Conservation (phyloP, 2,888 invertebrate species). For the Ectobius pallidus region DNA sequence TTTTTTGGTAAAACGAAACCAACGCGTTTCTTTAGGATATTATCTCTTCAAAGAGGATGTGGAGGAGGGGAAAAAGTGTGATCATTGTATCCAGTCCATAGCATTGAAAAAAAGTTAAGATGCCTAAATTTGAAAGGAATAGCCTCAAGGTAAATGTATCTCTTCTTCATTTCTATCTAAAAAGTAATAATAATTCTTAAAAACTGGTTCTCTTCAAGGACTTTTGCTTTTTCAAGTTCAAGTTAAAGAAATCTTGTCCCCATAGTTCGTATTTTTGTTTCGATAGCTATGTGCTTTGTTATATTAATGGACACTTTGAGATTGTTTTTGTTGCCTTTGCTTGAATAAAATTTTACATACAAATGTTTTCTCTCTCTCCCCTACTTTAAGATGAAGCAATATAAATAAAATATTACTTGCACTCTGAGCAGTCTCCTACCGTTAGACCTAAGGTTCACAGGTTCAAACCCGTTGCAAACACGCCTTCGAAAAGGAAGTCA, state of each 20-base stretch:
- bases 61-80: constrained; percentile 4
- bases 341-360: too few relatives aligned
- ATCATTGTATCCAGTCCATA: constrained; percentile 26
- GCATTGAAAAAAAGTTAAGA: too few relatives aligned
- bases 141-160: constrained; percentile 8
- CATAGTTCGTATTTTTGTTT: background rate
- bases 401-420: too few relatives aligned
- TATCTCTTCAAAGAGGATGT: constrained; percentile 6
- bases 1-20: constrained; percentile 25
- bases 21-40: constrained; percentile 19
- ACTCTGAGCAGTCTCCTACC: too few relatives aligned
- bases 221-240: constrained; percentile 17
- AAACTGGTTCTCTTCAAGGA: constrained; percentile 29
- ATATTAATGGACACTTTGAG: background rate
- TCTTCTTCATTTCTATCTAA: constrained; percentile 22
- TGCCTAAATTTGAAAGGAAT: constrained; percentile 30
- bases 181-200: constrained; percentile 24
- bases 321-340: constrained; percentile 32
- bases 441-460: too few relatives aligned
- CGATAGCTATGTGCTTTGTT: background rate
- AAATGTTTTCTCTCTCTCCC: too few relatives aligned
- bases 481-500: too few relatives aligned
- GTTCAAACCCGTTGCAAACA: too few relatives aligned
- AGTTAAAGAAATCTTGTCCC: background rate
- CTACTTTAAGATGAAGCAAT: too few relatives aligned